Conservation (phyloP, 1,140 invertebrate genomes). For the Diabrotica virgifera region DNA sequence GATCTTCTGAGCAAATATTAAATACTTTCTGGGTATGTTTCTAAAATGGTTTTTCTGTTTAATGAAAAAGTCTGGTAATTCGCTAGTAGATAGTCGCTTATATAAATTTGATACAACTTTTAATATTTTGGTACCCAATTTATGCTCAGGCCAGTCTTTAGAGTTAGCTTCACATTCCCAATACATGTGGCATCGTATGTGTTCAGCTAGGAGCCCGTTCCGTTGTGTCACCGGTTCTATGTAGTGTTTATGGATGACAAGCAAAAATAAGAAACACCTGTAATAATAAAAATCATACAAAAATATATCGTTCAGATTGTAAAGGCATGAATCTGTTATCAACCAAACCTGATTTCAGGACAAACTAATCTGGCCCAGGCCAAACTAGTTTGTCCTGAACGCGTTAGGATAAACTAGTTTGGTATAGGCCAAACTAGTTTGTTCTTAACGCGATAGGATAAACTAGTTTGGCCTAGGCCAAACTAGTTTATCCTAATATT, state of each 20-base stretch:
- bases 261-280: conserved; percentile 63
- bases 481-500: no score
- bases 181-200: conserved; percentile 74
- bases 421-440: no score
- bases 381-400: no score
- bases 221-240: conserved; percentile 58
- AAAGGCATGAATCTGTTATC: no score
- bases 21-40: conserved; percentile 60
- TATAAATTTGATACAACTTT: conserved; percentile 57
- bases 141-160: conserved; percentile 66
- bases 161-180: conserved; percentile 72
- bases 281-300: not conserved
- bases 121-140: conserved; percentile 63
- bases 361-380: no score
- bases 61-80: conserved; percentile 71
- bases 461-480: no score
- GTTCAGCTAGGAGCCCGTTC: conserved; percentile 59
- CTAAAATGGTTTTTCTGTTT: conserved; percentile 68
- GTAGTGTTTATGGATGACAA: conserved; percentile 65
- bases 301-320: no score
- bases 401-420: no score
- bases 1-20: conserved; percentile 62
- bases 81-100: conserved; percentile 53
- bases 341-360: no score
- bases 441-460: no score